Base-by-base conservation (phyloP, 2,113 vertebrate species). In the Phalacrocorax brasilianus region DNA sequence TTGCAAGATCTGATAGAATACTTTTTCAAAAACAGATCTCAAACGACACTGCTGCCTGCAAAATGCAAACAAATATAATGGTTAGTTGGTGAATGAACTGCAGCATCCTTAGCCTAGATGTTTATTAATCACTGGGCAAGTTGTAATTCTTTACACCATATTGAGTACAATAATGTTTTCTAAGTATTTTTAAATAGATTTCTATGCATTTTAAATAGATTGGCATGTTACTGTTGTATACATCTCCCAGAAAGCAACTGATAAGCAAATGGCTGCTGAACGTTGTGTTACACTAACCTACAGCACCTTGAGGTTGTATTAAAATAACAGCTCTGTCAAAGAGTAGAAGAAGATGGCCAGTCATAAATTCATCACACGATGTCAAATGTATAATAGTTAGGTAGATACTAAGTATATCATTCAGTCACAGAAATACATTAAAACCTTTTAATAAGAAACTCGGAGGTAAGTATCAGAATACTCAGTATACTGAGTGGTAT, bases 291-390 rank as follows among this genome's bases (percentile, higher is more conserved):
- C 7, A 20, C 19, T 63, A 44, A 40, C 5, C 6, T 40, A 9
- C 8, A 13, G 1, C 0, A 3, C 14, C 30, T 82, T 85, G 44
- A 42, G 0, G 1, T 59, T 71, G 38, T 22, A 27, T 22, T 75
- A 76, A 91, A 80, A 44, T 68, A 67, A 42, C 42, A 85, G 4
- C 6, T 88, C 15, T 72, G 5, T 27, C n/a, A 58, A 72, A 66
- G 27, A 68, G 20, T 14, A 66, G 45, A 78, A 38, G 26, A 58
- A 38, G 26, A 58, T 32, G 8, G 6, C 4, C 33, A 52, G 24
- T 76, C 49, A 55, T 52, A 53, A 77, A 74, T 73, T 65, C 15
- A 42, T 81, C 16, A 50, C 7, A n/a, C 49, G 5, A 38, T 49
- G 26, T 47, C 12, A 45, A 61, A 68, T 44, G 9, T 49, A 32